phyloP scores from a whole-genome alignment of 2,113 vertebrate species.

The Bungarus multicinctus region DNA sequence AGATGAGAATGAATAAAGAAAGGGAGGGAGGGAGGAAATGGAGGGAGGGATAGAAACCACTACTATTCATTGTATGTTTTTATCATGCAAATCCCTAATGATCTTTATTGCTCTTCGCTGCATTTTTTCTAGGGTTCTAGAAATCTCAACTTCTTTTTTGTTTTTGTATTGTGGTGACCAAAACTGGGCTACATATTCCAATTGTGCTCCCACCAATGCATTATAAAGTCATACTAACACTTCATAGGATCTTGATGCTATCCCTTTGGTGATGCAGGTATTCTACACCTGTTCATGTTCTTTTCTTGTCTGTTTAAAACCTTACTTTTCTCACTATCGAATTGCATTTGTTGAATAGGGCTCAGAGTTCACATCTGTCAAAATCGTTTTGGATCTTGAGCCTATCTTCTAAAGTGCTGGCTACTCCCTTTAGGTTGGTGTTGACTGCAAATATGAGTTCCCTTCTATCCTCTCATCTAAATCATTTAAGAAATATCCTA shows the following conservation, averaged over 20 bases:
- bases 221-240: too few species aligned
- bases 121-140: too few species aligned
- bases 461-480: too few species aligned
- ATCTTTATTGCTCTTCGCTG: too few species aligned
- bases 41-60: background rate
- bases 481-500: background rate
- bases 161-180: too few species aligned
- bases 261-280: background rate
- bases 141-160: too few species aligned
- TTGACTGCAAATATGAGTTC: background rate
- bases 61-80: background rate
- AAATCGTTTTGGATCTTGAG: background rate
- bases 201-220: too few species aligned
- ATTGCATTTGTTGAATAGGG: background rate
- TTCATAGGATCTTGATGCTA: background rate
- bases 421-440: background rate
- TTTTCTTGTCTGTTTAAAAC: background rate
- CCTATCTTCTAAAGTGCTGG: background rate
- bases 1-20: too few species aligned
- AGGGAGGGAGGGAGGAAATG: too few species aligned
- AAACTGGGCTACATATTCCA: too few species aligned
- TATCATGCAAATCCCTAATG: background rate
- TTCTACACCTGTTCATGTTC: background rate
- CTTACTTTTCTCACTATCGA: background rate
- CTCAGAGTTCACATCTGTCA: background rate